Evolutionary conservation across 2,888 invertebrate genomes (phyloP), one percentile per base, ranked within the genome.

Genomic region (Eristalinus aeneus): DNA sequence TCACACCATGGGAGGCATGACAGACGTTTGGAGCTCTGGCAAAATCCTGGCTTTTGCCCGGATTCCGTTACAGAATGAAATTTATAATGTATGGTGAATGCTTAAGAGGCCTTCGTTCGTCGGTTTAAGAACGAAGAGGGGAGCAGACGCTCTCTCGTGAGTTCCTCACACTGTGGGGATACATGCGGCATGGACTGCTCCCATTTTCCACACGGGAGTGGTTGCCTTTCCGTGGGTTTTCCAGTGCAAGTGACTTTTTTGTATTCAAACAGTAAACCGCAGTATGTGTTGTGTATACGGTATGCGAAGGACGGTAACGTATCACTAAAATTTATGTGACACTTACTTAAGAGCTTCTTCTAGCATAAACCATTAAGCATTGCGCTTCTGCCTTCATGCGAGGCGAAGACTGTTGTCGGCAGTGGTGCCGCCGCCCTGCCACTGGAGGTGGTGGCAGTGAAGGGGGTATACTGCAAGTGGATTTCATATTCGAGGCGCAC

Each of bases 281-380:
- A 86, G 82, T 69, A 77, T 86, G 82, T 86, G 86, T 86, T 86
- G 81, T 85, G 85, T 87, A 81, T 79, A 84, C 83, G 67, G 60
- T 81, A 80, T 79, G 56, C 64, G 76, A 77, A 73, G 82, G 76
- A 82, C 77, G 85, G 86, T 82, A 86, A 88, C 86, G 82, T 88
- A 88, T 88, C 89, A 87, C 82, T 85, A 82, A 88, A 89, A 89
- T 89, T 89, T 89, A 88, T 89, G 89, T 88, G 89, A 89, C 88
- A 89, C 88, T 89, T 88, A 89, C 88, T 89, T 89, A 88, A 88
- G 85, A 88, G 88, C 81, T 88, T 89, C 88, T 85, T 89, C 88
- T 84, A 88, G 79, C 87, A 88, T 89, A 88, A 89, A 88, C 88
- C 88, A 89, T 89, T 88, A 89, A 89, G 87, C 73, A 87, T 87